Conservation (phyloP, 2,888 invertebrate genomes). For the Agrochola circellaris region DNA sequence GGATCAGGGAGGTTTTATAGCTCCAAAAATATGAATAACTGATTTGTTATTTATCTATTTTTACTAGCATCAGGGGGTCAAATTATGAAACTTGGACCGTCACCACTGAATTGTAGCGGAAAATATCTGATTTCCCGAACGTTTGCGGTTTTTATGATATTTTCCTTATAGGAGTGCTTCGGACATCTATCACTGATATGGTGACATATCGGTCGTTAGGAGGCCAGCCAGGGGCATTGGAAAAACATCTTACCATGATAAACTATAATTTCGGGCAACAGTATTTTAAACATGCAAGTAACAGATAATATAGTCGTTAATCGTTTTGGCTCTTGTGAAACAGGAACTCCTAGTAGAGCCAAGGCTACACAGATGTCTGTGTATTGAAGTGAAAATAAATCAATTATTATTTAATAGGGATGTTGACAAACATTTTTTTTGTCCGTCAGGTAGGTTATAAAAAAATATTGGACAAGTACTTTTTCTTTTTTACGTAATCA, state of each 20-base stretch:
- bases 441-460: no score
- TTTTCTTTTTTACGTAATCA: no score
- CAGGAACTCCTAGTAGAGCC: no score
- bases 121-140: constrained; percentile 21
- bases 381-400: no score
- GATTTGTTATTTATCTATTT: not conserved
- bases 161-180: not conserved
- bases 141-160: constrained; percentile 22
- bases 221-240: not conserved
- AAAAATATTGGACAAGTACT: no score
- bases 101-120: constrained; percentile 3
- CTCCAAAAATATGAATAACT: not conserved
- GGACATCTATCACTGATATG: constrained; percentile 41
- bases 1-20: not conserved
- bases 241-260: constrained; percentile 3
- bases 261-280: not conserved
- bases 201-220: constrained; percentile 33
- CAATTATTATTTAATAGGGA: no score
- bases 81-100: not conserved
- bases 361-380: no score
- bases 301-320: not conserved
- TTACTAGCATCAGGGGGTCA: not conserved
- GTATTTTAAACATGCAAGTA: not conserved
- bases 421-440: no score
- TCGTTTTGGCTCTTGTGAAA: no score